Conservation (phyloP, 2,113 vertebrate genomes). For the Circaetus gallicus region DNA sequence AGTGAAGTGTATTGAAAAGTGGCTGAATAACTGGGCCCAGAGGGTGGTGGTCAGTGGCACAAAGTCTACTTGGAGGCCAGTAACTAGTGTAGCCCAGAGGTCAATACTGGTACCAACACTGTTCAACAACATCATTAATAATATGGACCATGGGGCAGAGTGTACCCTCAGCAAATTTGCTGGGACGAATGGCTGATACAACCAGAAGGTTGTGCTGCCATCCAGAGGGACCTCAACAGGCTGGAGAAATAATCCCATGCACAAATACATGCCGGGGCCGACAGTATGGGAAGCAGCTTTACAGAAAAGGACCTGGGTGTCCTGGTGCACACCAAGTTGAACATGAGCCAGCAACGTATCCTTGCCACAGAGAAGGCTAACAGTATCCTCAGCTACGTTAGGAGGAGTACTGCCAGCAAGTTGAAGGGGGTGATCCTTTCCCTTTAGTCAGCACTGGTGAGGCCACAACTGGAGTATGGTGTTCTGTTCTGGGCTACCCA, state of each 20-base stretch:
- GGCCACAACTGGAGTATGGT: not conserved
- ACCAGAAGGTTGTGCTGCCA: not conserved
- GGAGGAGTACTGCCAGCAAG: not conserved
- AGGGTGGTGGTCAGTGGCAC: not conserved
- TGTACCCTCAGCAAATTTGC: not conserved
- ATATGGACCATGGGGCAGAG: not conserved
- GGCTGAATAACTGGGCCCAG: not conserved
- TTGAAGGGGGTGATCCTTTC: not conserved
- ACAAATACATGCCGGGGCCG: rapidly evolving
- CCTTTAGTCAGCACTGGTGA: not conserved
- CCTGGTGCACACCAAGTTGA: not conserved
- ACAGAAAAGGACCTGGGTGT: not conserved
- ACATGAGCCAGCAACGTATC: not conserved
- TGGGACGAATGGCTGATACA: not conserved
- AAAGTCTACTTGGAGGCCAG: not conserved
- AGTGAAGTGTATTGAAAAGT: not conserved
- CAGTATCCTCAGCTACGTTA: not conserved
- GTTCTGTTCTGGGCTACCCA: not conserved
- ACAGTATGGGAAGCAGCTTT: not conserved
- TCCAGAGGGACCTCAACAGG: not conserved
- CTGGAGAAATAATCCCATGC: not conserved
- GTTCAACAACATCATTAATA: not conserved
- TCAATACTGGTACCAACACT: not conserved
- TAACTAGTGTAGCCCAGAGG: not conserved
- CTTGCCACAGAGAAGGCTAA: not conserved